These are phyloP conservation scores for Hypena proboscidalis DNA, from an alignment of 2,888 invertebrate genomes.

Conservation along the genomic window DNA sequence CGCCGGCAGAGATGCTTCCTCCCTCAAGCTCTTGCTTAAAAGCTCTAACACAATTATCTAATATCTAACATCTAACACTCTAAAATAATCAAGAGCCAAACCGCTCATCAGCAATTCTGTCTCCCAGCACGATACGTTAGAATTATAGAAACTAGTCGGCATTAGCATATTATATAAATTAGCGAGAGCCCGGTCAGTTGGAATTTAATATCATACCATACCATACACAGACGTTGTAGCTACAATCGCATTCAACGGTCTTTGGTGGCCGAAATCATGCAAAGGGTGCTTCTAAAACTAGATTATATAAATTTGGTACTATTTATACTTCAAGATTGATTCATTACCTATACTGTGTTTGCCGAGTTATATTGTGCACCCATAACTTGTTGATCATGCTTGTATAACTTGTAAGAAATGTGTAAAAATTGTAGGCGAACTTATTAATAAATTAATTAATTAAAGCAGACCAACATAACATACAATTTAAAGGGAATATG, in stretches of 20 bases:
- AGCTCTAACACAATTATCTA: too few relatives aligned
- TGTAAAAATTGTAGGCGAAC: too few relatives aligned
- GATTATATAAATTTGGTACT: not conserved
- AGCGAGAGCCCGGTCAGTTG: conserved; percentile 62
- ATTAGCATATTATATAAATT: conserved; percentile 68
- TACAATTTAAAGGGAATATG: too few relatives aligned
- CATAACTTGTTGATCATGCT: too few relatives aligned
- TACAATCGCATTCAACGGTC: conserved; percentile 69
- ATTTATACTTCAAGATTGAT: not conserved
- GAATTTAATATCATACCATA: conserved; percentile 75
- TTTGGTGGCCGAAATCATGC: conserved; percentile 55
- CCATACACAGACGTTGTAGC: conserved; percentile 69
- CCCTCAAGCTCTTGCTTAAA: too few relatives aligned
- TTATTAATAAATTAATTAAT: too few relatives aligned
- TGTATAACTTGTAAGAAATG: too few relatives aligned
- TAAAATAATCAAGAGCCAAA: conserved; percentile 15
- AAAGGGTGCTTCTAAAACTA: conserved; percentile 52
- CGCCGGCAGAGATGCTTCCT: too few relatives aligned
- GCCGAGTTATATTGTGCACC: too few relatives aligned
- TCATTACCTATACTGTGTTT: too few relatives aligned
- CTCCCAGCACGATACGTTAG: conserved; percentile 20
- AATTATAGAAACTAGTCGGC: conserved; percentile 36
- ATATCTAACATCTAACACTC: too few relatives aligned
- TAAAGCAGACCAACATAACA: too few relatives aligned
- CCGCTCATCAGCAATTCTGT: conserved; percentile 13